Base-by-base conservation (phyloP, 2,888 invertebrate species). In the Panorpa germanica region DNA sequence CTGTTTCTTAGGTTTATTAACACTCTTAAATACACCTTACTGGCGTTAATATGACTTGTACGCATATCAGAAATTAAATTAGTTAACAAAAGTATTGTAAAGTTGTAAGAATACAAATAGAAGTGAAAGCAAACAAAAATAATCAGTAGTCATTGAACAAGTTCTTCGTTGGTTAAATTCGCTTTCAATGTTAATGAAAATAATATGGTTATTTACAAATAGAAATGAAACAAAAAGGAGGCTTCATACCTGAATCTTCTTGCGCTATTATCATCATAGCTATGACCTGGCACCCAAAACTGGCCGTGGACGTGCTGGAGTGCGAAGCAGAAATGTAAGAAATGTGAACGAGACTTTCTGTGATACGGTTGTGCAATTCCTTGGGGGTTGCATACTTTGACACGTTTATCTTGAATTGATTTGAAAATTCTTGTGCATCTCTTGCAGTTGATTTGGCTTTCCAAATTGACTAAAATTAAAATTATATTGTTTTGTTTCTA, bases 191-290 rank as follows among this genome's bases (percentile, higher is more conserved):
- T 9, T 9, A 20, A n/a, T 9, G 20, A 9, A 20, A 20, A n/a
- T 9, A 8, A 20, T 8, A 20, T 9, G 8, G 10, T 20, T 20
- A 20, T 20, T 20, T 20, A 9, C n/a, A 9, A 9, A 20, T 20
- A 20, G n/a, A 20, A 20, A 20, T 20, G n/a, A 20, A 9, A 9
- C n/a, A 9, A 20, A 11, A 24, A 15, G 10, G 10, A 5, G 11
- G 15, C 5, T 10, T 28, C 26, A 39, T 41, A 63, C 64, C 61
- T 37, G 54, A 38, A 25, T 49, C 48, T 16, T 60, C 59, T 41
- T 63, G 64, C 14, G 63, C 40, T 17, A 71, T 44, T 6, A 67
- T 45, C 13, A 46, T 48, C 59, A 70, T 62, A 2, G 61, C 55
- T 2, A 70, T 42, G 4, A 65, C 48, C 44, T 72, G 68, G 29